Conservation (phyloP, 1,140 invertebrate species). For the Rhyzopertha dominica region DNA sequence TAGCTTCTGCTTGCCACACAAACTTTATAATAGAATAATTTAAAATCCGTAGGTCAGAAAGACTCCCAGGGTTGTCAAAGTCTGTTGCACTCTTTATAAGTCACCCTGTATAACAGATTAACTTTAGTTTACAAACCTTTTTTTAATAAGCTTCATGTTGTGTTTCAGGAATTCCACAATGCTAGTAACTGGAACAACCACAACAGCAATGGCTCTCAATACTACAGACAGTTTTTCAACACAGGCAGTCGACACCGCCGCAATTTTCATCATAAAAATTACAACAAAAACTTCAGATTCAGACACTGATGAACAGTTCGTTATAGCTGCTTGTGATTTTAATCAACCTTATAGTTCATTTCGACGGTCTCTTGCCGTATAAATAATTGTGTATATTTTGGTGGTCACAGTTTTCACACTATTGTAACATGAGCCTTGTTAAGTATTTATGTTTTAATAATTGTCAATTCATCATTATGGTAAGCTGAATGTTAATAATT, state of each 20-base stretch:
- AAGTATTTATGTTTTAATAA: no score
- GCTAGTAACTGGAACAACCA: constrained; percentile 36
- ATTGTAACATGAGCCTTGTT: no score
- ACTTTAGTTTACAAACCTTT: not conserved
- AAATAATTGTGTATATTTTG: no score
- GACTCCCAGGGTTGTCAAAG: constrained; percentile 1
- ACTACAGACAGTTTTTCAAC: constrained; percentile 35
- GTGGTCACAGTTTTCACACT: no score
- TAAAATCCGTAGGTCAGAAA: not conserved
- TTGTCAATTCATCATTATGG: no score
- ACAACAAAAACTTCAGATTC: constrained; percentile 36
- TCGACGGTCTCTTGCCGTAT: no score
- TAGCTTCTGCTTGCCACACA: no score
- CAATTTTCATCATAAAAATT: constrained; percentile 39
- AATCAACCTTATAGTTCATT: no score
- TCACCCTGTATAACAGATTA: constrained; percentile 8
- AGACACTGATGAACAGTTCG: constrained; percentile 35
- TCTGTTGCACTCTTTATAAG: not conserved
- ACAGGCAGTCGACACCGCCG: constrained; percentile 31
- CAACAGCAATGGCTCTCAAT: constrained; percentile 18
- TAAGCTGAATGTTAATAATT: no score
- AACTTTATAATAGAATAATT: constrained; percentile 13
- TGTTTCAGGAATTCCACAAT: constrained; percentile 42
- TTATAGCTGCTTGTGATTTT: no score
- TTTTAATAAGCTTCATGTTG: constrained; percentile 7